Conservation (phyloP, 2,797 vertebrate species). For the Aldrovandia affinis region DNA sequence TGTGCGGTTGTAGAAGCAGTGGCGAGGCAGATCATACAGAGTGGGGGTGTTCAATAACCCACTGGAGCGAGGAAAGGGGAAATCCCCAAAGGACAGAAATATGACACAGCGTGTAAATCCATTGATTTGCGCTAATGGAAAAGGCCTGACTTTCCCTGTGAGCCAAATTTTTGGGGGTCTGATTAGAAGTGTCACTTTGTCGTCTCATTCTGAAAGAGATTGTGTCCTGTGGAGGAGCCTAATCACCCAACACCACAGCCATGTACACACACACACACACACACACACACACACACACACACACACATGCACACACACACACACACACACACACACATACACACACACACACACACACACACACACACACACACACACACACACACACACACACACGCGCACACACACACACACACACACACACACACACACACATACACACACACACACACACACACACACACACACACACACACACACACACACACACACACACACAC, state of each 20-base stretch:
- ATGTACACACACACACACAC: background rate
- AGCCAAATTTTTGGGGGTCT: background rate
- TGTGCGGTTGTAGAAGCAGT: constrained; percentile 37
- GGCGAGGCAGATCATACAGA: constrained; percentile 38
- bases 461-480: no score
- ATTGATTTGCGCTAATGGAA: constrained; percentile 11
- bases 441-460: no score
- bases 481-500: background rate
- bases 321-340: no score
- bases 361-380: no score
- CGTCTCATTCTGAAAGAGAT: constrained; percentile 34
- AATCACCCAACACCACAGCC: background rate
- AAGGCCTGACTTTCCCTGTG: background rate
- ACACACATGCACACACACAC: no score
- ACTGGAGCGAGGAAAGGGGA: constrained; percentile 43
- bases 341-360: no score
- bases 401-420: no score
- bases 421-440: no score
- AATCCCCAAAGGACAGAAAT: constrained; percentile 42
- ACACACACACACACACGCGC: no score
- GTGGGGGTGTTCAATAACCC: constrained; percentile 54
- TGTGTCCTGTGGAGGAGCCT: constrained; percentile 9
- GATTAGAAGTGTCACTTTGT: background rate
- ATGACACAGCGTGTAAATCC: background rate
- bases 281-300: no score